These are phyloP conservation scores for Gymnothorax reevesii DNA, from an alignment of 2,797 vertebrate species.

Conservation along the genomic window DNA sequence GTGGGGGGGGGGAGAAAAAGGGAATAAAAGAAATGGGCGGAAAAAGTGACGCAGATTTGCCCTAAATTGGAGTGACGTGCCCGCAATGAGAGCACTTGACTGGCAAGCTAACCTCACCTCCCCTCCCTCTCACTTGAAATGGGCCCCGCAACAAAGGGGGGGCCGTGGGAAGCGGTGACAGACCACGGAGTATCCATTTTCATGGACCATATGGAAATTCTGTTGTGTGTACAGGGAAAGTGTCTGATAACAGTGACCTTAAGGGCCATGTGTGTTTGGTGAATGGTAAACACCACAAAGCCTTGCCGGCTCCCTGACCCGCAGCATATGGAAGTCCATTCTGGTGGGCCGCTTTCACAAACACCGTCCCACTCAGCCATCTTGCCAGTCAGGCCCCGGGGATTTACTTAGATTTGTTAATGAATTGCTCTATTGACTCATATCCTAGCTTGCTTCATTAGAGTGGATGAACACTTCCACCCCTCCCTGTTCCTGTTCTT, in stretches of 20 bases:
- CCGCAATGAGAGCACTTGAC: conserved; percentile 72
- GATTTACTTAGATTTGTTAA: conserved; percentile 98
- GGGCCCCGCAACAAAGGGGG: conserved; percentile 68
- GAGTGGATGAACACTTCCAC: conserved; percentile 85
- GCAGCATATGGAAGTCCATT: conserved; percentile 93
- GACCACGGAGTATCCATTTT: conserved; percentile 85
- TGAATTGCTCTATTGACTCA: conserved; percentile 99
- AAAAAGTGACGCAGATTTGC: conserved; percentile 68
- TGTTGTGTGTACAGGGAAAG: conserved; percentile 89
- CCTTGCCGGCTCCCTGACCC: conserved; percentile 88
- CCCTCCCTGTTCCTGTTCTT: conserved; percentile 36
- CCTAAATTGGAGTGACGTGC: conserved; percentile 78
- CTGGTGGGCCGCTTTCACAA: conserved; percentile 85
- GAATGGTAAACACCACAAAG: conserved; percentile 90
- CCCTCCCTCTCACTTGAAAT: conserved; percentile 72
- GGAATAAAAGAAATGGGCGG: conserved; percentile 45
- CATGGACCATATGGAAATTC: conserved; percentile 99
- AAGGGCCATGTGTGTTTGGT: conserved; percentile 87
- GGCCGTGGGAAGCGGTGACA: conserved; percentile 90
- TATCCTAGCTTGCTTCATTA: conserved; percentile 95
- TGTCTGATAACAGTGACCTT: conserved; percentile 92
- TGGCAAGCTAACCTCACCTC: conserved; percentile 71
- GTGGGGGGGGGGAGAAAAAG: conserved; percentile 45
- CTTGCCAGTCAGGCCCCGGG: conserved; percentile 79
- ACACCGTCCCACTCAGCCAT: conserved; percentile 76